Base-by-base conservation (phyloP, 2,797 vertebrate species). In the Onychomys leucogaster region DNA sequence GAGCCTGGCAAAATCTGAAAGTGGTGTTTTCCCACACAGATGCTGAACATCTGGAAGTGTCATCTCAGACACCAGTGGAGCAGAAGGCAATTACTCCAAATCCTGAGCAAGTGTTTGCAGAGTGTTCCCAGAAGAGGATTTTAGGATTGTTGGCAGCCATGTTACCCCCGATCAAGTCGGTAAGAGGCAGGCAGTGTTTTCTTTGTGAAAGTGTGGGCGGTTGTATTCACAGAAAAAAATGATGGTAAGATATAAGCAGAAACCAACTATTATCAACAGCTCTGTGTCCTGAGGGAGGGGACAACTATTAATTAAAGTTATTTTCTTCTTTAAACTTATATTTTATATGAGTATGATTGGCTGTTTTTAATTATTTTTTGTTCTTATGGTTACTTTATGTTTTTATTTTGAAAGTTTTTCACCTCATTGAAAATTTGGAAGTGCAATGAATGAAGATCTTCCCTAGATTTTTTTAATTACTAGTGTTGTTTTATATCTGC, bases 41-140 rank as follows among this genome's bases (percentile, higher is more conserved):
- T 97, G 97, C 97, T 78, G 88, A n/a, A 17, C 2, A 92, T 80
- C 55, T 41, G 0, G 97, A 98, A 13, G 96, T 94, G 4, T 95
- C 97, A 14, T 91, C 97, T 91, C 99, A 98, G 92, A 98, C 99
- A 85, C 97, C 98, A 10, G 65, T 96, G 34, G 97, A 98, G 17
- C 99, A 99, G 95, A 99, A 99, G 94, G 97, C 99, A 65, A 97
- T 99, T 41, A 99, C 98, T 55, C 99, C 99, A 25, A 99, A 99
- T 76, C 99, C 99, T 97, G 99, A 99, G 21, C 99, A 99, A 80
- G 99, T 99, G 84, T 99, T 99, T 97, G 99, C 99, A 1, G 99
- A 99, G 94, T 99, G 99, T 97, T 99, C 99, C 96, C 99, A 99
- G 98, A 99, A 99, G 98, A 99, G 99, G 98, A 99, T 99, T 98